phyloP scores from a whole-genome alignment of 2,113 vertebrate genomes.

The Calyptomena viridis region DNA sequence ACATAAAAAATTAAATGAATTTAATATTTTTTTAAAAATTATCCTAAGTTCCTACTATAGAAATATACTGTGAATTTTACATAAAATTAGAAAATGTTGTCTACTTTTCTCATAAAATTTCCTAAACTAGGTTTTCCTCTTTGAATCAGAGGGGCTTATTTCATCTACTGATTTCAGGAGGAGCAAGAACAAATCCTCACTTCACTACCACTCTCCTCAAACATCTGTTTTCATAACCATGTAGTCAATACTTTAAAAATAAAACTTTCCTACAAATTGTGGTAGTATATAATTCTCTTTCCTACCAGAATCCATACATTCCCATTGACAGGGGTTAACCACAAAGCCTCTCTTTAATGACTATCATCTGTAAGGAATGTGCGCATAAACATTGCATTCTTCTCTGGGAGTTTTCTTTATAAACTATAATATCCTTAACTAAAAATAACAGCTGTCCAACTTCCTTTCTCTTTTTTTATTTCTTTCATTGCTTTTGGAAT shows the following conservation, averaged over 20 bases:
- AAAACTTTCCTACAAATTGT: conserved; percentile 32
- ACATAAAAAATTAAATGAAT: background rate
- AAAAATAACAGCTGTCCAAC: conserved; percentile 47
- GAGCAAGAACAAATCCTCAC: background rate
- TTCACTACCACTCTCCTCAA: background rate
- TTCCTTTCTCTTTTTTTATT: background rate
- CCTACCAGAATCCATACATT: conserved; percentile 35
- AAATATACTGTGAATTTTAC: background rate
- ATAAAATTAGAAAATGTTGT: background rate
- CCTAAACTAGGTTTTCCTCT: background rate
- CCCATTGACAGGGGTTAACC: conserved; percentile 42
- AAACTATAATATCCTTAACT: conserved; percentile 39
- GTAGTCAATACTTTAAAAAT: conserved; percentile 39
- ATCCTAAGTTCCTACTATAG: background rate
- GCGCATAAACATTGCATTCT: conserved; percentile 47
- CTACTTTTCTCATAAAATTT: background rate
- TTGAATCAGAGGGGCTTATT: background rate
- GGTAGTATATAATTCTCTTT: conserved; percentile 3
- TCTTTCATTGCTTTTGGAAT: background rate
- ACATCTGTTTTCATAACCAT: background rate
- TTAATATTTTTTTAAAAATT: background rate
- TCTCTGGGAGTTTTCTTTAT: conserved; percentile 26
- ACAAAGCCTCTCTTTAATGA: conserved; percentile 8
- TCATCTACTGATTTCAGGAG: background rate
- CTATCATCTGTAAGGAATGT: conserved; percentile 54